Base-by-base conservation (phyloP, 1,140 invertebrate genomes). In the Protaetia brevitarsis region DNA sequence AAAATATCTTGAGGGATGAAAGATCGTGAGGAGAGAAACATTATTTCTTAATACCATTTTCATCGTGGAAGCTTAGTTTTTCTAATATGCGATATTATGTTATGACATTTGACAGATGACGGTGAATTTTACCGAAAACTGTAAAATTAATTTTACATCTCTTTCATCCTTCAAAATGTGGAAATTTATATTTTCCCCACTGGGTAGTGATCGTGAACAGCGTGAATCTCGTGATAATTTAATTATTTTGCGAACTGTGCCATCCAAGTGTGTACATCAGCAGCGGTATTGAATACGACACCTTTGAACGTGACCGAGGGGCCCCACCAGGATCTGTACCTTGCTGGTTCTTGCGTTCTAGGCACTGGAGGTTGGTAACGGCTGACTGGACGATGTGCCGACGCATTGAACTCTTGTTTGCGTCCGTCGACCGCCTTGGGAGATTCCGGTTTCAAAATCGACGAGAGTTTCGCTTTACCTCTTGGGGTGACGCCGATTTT, bases 221-320 rank as follows among this genome's bases (percentile, higher is more conserved):
- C n/a, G n/a, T n/a, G n/a, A n/a, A n/a, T n/a, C n/a, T n/a, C n/a
- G n/a, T n/a, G n/a, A n/a, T n/a, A n/a, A n/a, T n/a, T n/a, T n/a
- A n/a, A n/a, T n/a, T n/a, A n/a, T 21, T 7, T 7, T 63, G 23
- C n/a, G 11, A 4, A 63, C 19, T 21, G 60, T 63, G 60, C 28
- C 41, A 27, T 57, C 19, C 56, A 58, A 7, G 11, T 13, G 34
- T 57, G n/a, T 81, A 83, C 84, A 89, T 87, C 87, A 51, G 11
- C 41, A 23, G 41, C 41, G 26, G n/a, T 7, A 30, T n/a, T 51
- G 27, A 26, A 74, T 74, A 74, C 73, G 70, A 71, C 85, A 91
- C 89, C 88, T 90, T 90, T 86, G 74, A 90, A 91, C 71, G 85
- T 89, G 76, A 90, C 89, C 64, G 71, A 66, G 64, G 73, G 71